phyloP scores from a whole-genome alignment of 2,797 vertebrate species.

The Onychomys arenicola region DNA sequence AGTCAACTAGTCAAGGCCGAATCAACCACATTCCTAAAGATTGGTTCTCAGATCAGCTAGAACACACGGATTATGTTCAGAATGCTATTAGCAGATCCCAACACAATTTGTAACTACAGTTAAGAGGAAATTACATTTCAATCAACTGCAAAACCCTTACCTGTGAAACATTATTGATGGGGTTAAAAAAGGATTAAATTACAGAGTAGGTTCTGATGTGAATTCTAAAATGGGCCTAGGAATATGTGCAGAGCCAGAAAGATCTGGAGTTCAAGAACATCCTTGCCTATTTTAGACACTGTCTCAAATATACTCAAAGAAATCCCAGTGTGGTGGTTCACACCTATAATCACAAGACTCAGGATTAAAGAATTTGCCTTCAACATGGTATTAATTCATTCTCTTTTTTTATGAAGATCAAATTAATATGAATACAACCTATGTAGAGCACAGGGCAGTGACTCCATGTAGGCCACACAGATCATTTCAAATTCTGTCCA shows the following conservation, averaged over 20 bases:
- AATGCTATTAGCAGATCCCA: neutral
- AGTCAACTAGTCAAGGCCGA: neutral
- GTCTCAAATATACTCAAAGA: too few relatives aligned
- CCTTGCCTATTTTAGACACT: neutral
- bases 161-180: neutral
- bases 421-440: too few relatives aligned
- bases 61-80: neutral
- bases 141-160: neutral
- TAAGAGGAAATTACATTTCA: neutral
- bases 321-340: too few relatives aligned
- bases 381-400: too few relatives aligned
- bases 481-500: too few relatives aligned
- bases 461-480: too few relatives aligned
- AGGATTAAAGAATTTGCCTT: too few relatives aligned
- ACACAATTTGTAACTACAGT: neutral
- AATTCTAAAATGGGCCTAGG: neutral
- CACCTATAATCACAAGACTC: too few relatives aligned
- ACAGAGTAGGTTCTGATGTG: neutral
- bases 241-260: neutral
- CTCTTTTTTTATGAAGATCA: too few relatives aligned
- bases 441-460: too few relatives aligned
- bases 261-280: neutral
- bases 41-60: neutral
- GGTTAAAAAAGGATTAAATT: neutral
- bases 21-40: neutral